phyloP scores from a whole-genome alignment of 2,113 vertebrate species.

The Procavia capensis region DNA sequence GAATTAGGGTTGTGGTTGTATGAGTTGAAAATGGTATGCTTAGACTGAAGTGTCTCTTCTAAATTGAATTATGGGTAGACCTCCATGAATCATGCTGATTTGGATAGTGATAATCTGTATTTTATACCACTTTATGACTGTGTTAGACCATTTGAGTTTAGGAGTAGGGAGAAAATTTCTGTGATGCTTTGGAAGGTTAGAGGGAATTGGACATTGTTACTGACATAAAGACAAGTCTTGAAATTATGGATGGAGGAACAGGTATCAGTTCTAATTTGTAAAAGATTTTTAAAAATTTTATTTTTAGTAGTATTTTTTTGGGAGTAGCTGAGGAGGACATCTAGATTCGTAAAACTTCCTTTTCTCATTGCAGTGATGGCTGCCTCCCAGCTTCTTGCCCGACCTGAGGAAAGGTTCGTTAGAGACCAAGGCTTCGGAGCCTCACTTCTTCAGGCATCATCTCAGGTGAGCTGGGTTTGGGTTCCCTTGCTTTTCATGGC shows the following conservation, averaged over 20 bases:
- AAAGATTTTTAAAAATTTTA: background rate
- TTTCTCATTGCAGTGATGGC: slow-evolving; percentile 32
- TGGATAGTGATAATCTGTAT: background rate
- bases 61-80: background rate
- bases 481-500: background rate
- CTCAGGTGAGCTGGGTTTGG: slow-evolving; percentile 67
- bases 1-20: background rate
- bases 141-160: background rate
- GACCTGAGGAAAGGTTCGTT: background rate
- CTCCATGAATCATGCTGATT: background rate
- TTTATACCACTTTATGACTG: background rate
- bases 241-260: background rate
- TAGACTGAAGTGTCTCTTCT: no score
- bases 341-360: background rate
- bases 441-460: slow-evolving; percentile 5
- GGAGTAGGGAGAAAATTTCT: background rate
- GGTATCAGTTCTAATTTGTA: background rate
- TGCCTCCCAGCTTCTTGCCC: slow-evolving; percentile 28
- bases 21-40: background rate
- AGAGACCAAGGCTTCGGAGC: slow-evolving; percentile 50
- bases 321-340: background rate
- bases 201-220: background rate
- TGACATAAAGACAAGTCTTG: background rate
- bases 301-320: background rate
- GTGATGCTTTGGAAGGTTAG: background rate